phyloP scores from a whole-genome alignment of 2,113 vertebrate genomes.

The Podocnemis expansa region DNA sequence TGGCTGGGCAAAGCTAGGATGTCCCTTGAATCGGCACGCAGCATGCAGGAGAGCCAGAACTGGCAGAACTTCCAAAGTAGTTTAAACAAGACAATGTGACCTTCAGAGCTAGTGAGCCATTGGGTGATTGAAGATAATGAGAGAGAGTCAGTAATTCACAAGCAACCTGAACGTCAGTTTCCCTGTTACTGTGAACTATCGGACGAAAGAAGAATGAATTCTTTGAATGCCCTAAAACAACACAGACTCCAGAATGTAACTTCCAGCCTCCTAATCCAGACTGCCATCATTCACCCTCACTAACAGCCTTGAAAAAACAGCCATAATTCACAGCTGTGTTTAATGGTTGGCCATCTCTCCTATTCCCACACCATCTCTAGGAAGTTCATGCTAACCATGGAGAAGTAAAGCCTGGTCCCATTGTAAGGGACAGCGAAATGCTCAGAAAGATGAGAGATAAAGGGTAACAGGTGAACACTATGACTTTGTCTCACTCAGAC shows the following conservation, averaged over 20 bases:
- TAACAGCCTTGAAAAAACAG: neutral
- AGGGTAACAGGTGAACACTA: neutral
- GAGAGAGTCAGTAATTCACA: fast-evolving
- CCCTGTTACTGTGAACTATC: neutral
- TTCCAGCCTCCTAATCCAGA: neutral
- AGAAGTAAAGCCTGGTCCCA: neutral
- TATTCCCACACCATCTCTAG: neutral
- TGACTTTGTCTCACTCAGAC: fast-evolving
- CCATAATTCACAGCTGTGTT: neutral
- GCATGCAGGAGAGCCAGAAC: neutral
- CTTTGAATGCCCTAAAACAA: neutral
- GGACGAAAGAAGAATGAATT: neutral
- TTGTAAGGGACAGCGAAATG: neutral
- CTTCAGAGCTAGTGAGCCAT: neutral
- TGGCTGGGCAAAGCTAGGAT: neutral
- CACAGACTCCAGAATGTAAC: neutral
- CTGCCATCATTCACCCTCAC: neutral
- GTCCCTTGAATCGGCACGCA: neutral
- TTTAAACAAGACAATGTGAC: neutral
- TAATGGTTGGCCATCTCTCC: neutral
- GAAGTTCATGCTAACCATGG: too few species aligned
- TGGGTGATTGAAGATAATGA: neutral
- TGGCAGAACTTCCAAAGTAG: neutral
- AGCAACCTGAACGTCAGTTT: neutral
- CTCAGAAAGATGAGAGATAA: neutral